Conservation (phyloP, 2,797 vertebrate species). For the Chiloscyllium punctatum region DNA sequence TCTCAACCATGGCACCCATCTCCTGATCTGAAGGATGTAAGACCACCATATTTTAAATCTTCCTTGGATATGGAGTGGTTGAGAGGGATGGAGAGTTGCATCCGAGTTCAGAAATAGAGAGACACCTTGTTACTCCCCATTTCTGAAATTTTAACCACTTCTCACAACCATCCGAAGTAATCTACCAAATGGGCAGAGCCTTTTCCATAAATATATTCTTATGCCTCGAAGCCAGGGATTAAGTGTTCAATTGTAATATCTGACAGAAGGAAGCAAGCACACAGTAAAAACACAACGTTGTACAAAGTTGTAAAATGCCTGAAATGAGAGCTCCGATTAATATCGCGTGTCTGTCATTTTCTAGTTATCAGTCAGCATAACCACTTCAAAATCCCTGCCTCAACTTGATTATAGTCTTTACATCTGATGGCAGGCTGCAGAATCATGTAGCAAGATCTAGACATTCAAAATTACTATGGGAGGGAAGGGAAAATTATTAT, state of each 20-base stretch:
- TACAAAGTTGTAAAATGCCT: not conserved
- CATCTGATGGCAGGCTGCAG: not conserved
- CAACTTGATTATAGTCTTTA: slow-evolving; percentile 30
- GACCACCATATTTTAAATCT: not conserved
- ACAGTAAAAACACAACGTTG: not conserved
- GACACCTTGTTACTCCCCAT: not conserved
- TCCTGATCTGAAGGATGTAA: not conserved
- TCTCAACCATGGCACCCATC: not conserved
- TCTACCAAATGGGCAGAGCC: not conserved
- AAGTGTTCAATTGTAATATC: not conserved
- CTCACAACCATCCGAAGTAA: too few species aligned
- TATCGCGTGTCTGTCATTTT: not conserved
- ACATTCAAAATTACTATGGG: slow-evolving; percentile 11
- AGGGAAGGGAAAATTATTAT: slow-evolving; percentile 21
- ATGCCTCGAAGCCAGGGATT: not conserved
- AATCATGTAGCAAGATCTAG: not conserved
- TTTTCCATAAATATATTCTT: not conserved
- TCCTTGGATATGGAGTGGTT: not conserved
- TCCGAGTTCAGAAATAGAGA: not conserved
- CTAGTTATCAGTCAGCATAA: slow-evolving; percentile 16
- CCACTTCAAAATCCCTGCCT: not conserved
- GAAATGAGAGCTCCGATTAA: not conserved
- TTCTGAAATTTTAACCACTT: not conserved
- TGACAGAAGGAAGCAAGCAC: not conserved
- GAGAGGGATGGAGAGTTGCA: not conserved